Evolutionary conservation across 2,888 invertebrate genomes (phyloP).

Genomic region (Apodemia zela): DNA sequence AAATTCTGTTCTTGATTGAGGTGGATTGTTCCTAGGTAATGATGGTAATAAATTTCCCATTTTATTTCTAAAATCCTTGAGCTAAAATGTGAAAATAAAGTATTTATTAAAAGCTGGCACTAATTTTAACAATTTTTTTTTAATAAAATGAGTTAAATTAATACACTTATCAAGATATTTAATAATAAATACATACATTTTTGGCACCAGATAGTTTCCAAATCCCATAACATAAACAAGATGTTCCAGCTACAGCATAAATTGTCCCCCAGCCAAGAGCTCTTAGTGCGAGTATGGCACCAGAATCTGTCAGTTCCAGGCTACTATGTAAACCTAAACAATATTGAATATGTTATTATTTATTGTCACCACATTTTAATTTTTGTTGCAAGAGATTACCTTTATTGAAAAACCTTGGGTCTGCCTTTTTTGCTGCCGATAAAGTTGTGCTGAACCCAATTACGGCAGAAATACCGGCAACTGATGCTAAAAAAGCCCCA

Average conservation of each 20-base stretch:
- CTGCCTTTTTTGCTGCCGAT: slow-evolving; percentile 87
- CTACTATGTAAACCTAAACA: slow-evolving; percentile 77
- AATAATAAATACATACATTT: slow-evolving; percentile 80
- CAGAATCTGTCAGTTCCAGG: slow-evolving; percentile 85
- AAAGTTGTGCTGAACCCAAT: slow-evolving; percentile 91
- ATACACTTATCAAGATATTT: too few relatives aligned
- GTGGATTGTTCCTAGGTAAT: slow-evolving; percentile 88
- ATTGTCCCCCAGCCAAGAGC: slow-evolving; percentile 94
- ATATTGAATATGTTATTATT: background rate
- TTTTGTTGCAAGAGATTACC: slow-evolving; percentile 48
- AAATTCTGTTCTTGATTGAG: slow-evolving; percentile 92
- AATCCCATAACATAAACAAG: slow-evolving; percentile 88
- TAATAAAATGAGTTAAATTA: too few relatives aligned
- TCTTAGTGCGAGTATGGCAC: slow-evolving; percentile 88
- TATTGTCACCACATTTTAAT: background rate
- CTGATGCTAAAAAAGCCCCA: slow-evolving; percentile 84
- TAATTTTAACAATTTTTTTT: too few relatives aligned
- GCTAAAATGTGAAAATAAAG: slow-evolving; percentile 61
- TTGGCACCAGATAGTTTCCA: slow-evolving; percentile 95
- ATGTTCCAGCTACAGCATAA: slow-evolving; percentile 92
- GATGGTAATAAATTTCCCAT: slow-evolving; percentile 88
- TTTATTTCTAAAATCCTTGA: slow-evolving; percentile 90
- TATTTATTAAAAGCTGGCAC: background rate
- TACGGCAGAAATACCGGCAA: slow-evolving; percentile 89
- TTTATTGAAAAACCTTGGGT: slow-evolving; percentile 89